A percentile compares a stretch with the other conserved stretches of the same genome.
Conservation (phyloP, 1,140 invertebrate genomes). For the Bombus ignitus region DNA sequence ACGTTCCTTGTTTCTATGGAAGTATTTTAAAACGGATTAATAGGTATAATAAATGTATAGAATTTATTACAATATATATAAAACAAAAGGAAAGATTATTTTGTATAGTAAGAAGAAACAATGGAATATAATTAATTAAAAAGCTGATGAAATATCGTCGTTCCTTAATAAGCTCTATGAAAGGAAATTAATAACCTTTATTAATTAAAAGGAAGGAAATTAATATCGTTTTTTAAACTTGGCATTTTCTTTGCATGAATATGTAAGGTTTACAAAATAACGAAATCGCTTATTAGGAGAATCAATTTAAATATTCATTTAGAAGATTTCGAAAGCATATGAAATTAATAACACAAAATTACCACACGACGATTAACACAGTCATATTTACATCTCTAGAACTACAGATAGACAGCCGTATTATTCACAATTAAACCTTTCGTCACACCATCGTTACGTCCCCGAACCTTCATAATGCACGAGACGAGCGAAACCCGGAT, state of each 20-base stretch:
- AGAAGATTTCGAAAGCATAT: background rate
- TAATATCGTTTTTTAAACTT: too few relatives aligned
- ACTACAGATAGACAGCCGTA: slow-evolving; percentile 9
- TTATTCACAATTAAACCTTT: slow-evolving; percentile 14
- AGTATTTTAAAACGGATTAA: background rate
- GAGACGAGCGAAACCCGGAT: background rate
- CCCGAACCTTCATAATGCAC: background rate
- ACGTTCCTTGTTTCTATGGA: background rate
- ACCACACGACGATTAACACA: background rate
- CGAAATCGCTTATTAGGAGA: too few relatives aligned
- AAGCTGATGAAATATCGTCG: too few relatives aligned
- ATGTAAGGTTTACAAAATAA: too few relatives aligned
- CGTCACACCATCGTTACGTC: slow-evolving; percentile 1
- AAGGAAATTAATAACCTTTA: too few relatives aligned
- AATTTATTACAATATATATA: too few relatives aligned
- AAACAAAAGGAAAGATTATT: background rate
- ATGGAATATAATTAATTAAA: background rate
- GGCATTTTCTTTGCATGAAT: too few relatives aligned
- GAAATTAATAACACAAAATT: background rate
- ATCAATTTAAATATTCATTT: background rate
- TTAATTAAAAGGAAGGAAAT: too few relatives aligned
- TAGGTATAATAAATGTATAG: too few relatives aligned
- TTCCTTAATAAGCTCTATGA: too few relatives aligned
- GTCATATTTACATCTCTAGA: background rate
- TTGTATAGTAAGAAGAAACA: background rate